phyloP scores from a whole-genome alignment of 2,797 vertebrate genomes.

The Silurus lanzhouensis region DNA sequence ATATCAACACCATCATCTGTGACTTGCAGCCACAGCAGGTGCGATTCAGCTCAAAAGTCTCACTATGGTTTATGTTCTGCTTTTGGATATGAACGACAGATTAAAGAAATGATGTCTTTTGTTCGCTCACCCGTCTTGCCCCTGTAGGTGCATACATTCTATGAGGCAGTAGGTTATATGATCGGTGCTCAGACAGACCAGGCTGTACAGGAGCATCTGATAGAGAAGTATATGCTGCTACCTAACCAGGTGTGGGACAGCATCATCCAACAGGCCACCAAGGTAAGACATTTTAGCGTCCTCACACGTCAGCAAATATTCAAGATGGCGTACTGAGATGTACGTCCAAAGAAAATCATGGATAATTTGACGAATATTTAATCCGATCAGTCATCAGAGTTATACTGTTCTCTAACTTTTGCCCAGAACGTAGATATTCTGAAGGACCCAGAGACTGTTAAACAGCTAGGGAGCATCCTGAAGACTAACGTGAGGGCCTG shows the following conservation, averaged over 20 bases:
- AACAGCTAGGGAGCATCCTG: slow-evolving; percentile 96
- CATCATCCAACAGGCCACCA: slow-evolving; percentile 99
- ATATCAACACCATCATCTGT: slow-evolving; percentile 99
- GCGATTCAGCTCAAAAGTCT: neutral
- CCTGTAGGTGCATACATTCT: slow-evolving; percentile 93
- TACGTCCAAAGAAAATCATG: neutral
- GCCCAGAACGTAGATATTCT: slow-evolving; percentile 95
- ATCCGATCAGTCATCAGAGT: neutral
- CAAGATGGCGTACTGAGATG: rapidly evolving
- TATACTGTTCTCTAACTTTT: neutral
- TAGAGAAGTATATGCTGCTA: slow-evolving; percentile 98
- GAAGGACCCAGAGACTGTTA: slow-evolving; percentile 98
- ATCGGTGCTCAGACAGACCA: slow-evolving; percentile 98
- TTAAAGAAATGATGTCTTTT: neutral
- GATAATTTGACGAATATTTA: neutral
- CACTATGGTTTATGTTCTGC: too few species aligned
- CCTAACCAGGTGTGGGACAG: slow-evolving; percentile 99
- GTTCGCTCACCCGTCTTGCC: too few species aligned
- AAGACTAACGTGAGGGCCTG: slow-evolving; percentile 98
- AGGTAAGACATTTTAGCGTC: slow-evolving; percentile 75
- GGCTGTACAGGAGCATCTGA: slow-evolving; percentile 94
- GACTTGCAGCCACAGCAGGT: slow-evolving; percentile 99
- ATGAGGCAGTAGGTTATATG: slow-evolving; percentile 98
- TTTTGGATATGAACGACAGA: neutral
- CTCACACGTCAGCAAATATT: neutral